phyloP scores from a whole-genome alignment of 1,140 invertebrate species.

The Gryon sp. region DNA sequence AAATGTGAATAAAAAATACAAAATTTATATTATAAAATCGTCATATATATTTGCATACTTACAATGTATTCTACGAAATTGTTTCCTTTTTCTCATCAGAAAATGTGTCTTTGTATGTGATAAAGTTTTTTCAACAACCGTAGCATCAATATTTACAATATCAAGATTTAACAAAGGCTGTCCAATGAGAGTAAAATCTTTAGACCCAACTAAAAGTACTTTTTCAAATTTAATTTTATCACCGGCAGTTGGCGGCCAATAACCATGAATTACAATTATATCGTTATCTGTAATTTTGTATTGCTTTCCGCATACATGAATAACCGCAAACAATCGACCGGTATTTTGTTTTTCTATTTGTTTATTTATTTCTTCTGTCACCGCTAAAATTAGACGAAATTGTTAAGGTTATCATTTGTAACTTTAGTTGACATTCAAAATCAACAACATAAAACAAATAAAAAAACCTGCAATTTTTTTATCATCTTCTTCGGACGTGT shows the following conservation, averaged over 20 bases:
- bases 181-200: slow-evolving; percentile 92
- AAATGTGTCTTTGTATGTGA: slow-evolving; percentile 90
- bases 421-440: too few species aligned
- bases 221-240: slow-evolving; percentile 93
- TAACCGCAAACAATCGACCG: slow-evolving; percentile 91
- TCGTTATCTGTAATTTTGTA: slow-evolving; percentile 93
- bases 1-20: background rate
- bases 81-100: slow-evolving; percentile 87
- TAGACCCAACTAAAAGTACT: slow-evolving; percentile 90
- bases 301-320: slow-evolving; percentile 91
- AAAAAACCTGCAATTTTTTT: slow-evolving; percentile 45
- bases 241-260: slow-evolving; percentile 90
- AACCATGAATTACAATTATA: slow-evolving; percentile 89
- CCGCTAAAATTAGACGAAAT: slow-evolving; percentile 63
- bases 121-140: slow-evolving; percentile 93
- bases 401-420: too few species aligned
- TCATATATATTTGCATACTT: slow-evolving; percentile 64
- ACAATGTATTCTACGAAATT: slow-evolving; percentile 88
- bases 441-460: background rate
- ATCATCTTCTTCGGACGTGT: slow-evolving; percentile 65
- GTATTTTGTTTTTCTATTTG: slow-evolving; percentile 80
- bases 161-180: slow-evolving; percentile 88
- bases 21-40: background rate
- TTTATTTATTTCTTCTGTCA: slow-evolving; percentile 81
- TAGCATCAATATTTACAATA: slow-evolving; percentile 88